Evolutionary conservation across 2,888 invertebrate species (phyloP).

Genomic region (Periphyllus acericola): DNA sequence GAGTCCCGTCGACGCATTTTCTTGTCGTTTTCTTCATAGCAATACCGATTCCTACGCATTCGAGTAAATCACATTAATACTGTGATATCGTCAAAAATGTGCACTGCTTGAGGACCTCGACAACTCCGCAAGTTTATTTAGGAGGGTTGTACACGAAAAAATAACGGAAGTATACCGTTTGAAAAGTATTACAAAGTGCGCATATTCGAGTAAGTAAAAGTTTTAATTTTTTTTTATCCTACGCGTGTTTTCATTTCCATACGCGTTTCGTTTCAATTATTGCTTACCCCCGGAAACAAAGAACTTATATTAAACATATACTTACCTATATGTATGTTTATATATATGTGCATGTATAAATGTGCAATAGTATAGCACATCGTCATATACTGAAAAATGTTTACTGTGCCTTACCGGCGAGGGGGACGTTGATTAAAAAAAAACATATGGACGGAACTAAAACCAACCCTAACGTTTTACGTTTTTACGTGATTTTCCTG

Average conservation of each 20-base stretch:
- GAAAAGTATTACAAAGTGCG: too few relatives aligned
- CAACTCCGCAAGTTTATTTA: too few relatives aligned
- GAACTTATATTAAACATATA: too few relatives aligned
- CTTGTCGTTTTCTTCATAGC: not conserved
- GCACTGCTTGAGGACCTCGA: too few relatives aligned
- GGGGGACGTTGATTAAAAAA: not conserved
- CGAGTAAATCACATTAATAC: not conserved
- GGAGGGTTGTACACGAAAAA: too few relatives aligned
- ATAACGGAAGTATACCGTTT: too few relatives aligned
- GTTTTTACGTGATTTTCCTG: not conserved
- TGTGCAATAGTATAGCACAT: not conserved
- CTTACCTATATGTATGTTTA: not conserved
- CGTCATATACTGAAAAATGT: not conserved
- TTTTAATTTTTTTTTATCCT: conserved; percentile 18
- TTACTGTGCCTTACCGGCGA: not conserved
- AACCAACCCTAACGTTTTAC: not conserved
- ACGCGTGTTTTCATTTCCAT: not conserved
- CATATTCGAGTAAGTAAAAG: not conserved
- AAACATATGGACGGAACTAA: not conserved
- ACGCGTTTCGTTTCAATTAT: not conserved
- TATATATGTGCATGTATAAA: too few relatives aligned
- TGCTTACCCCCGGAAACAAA: not conserved
- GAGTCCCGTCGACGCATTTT: not conserved
- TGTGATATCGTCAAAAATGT: too few relatives aligned
- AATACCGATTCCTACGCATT: too few relatives aligned